Conservation (phyloP, 2,113 vertebrate genomes). For the Oophaga pumilio region DNA sequence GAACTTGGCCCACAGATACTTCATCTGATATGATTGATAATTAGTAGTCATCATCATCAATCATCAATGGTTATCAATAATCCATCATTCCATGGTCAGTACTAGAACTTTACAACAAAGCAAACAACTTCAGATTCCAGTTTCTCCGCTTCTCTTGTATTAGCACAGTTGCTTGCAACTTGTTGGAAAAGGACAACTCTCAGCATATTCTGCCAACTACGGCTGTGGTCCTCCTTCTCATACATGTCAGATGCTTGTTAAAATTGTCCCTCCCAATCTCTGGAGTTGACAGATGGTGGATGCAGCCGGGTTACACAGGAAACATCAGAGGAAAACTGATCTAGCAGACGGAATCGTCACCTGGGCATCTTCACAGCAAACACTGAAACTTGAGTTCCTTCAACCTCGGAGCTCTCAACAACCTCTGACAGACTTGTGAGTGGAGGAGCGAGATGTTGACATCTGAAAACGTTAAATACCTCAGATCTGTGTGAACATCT, state of each 20-base stretch:
- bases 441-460: neutral
- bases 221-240: neutral
- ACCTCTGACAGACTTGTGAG: neutral
- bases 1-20: neutral
- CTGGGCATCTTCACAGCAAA: constrained; percentile 3
- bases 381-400: neutral
- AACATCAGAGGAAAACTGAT: neutral
- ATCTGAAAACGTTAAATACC: neutral
- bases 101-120: no score
- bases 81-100: no score
- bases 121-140: no score
- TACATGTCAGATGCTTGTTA: neutral
- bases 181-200: neutral
- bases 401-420: neutral
- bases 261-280: neutral
- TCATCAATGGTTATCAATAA: neutral
- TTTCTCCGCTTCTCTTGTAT: no score
- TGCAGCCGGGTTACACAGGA: neutral
- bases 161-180: no score
- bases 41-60: neutral
- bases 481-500: neutral
- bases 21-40: neutral
- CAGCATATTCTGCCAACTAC: neutral
- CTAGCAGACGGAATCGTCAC: neutral
- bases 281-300: neutral